Conservation (phyloP, 2,888 invertebrate genomes). For the Carterocephalus palaemon region DNA sequence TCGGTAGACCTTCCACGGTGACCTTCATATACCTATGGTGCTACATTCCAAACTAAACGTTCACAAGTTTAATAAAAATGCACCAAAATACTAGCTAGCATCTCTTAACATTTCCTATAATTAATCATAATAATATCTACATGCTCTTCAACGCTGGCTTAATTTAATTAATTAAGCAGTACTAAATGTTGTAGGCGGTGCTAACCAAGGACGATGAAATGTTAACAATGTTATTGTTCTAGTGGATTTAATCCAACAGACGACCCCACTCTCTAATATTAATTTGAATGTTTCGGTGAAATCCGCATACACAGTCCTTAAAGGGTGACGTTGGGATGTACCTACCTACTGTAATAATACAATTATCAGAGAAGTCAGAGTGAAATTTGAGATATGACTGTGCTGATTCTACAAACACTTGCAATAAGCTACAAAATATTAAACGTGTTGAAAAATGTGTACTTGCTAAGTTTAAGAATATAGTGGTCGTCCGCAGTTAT, state of each 20-base stretch:
- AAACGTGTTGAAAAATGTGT: too few species aligned
- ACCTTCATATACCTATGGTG: too few species aligned
- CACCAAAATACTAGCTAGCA: not conserved
- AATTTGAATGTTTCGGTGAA: conserved; percentile 64
- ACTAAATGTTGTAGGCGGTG: conserved; percentile 62
- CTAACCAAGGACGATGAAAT: conserved; percentile 65
- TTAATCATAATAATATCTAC: conserved; percentile 66
- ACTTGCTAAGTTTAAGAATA: too few species aligned
- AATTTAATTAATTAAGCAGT: conserved; percentile 69
- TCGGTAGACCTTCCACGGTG: too few species aligned
- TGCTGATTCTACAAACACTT: not conserved
- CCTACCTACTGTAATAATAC: too few species aligned
- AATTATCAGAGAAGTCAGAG: too few species aligned
- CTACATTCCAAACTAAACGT: too few species aligned
- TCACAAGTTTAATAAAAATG: not conserved
- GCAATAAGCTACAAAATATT: not conserved
- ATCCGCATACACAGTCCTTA: conserved; percentile 55
- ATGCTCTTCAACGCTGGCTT: conserved; percentile 52
- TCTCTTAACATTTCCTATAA: conserved; percentile 33
- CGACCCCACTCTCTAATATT: conserved; percentile 60
- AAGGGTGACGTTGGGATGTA: conserved; percentile 52
- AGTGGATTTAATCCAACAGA: conserved; percentile 64
- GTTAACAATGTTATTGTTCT: conserved; percentile 71
- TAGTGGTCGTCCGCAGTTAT: too few species aligned
- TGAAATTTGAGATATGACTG: conserved; percentile 17